Evolutionary conservation across 2,797 vertebrate genomes (phyloP), one percentile per base, ranked within the genome.

Genomic region (Caiman crocodilus): DNA sequence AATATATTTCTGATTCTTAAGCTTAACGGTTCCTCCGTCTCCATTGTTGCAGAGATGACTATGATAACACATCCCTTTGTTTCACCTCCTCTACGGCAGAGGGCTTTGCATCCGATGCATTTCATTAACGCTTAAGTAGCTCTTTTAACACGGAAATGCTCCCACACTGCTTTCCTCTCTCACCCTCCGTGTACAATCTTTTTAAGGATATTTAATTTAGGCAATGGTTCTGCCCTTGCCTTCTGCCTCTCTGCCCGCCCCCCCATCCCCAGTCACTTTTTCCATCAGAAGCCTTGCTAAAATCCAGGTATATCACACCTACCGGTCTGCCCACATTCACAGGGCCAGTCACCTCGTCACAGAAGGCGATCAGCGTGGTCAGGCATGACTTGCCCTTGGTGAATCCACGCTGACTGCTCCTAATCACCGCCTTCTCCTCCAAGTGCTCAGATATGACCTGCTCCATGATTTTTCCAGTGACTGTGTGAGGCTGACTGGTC

Each of bases 81-180:
- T 83, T 63, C 77, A 85, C 12, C 20, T 75, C 56, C 32, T 50
- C 82, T 20, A 2, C 32, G 21, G 28, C 20, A n/a, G 80, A 73
- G 55, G 55, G 6, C 55, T 21, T 73, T 65, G 76, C 28, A 64
- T 79, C 4, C 10, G 10, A 80, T 1, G 8, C 55, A 17, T 20
- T 67, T 61, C 65, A 4, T 2, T 14, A 63, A 67, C 1, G n/a
- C 8, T 76, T 17, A 64, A 55, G 79, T 7, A 0, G 17, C 5
- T 21, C 30, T 23, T 28, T 58, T 60, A 81, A 73, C 5, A 5
- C 30, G 26, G 26, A 57, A 0, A 7, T 87, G 73, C 15, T 64
- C 79, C 50, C 57, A n/a, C 42, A 8, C 58, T 18, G 35, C 23
- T 32, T 79, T 64, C 74, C 30, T 8, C 3, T 20, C 32, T 20